Conservation (phyloP, 2,113 vertebrate species). For the Regulus satrapa region DNA sequence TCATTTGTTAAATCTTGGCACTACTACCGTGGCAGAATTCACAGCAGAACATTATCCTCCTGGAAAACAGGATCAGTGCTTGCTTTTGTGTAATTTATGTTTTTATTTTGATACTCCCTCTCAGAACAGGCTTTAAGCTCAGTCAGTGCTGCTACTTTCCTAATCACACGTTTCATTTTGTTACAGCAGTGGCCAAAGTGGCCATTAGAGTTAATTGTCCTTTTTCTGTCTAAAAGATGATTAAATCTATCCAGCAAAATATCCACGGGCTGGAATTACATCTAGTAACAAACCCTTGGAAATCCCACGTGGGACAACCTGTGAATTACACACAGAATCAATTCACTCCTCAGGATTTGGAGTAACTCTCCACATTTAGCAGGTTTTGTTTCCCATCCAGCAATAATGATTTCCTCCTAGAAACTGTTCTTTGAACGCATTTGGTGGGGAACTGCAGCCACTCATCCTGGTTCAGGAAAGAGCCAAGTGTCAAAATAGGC, state of each 20-base stretch:
- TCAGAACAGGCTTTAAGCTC: background rate
- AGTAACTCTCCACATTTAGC: background rate
- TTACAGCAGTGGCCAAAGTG: background rate
- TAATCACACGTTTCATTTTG: background rate
- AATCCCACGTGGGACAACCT: background rate
- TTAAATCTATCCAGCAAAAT: background rate
- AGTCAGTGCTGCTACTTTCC: background rate
- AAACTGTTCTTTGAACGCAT: background rate
- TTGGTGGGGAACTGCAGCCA: background rate
- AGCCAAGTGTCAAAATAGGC: background rate
- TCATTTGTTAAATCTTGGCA: background rate
- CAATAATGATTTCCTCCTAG: background rate
- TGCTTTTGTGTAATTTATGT: background rate
- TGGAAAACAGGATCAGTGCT: background rate
- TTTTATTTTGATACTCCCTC: background rate
- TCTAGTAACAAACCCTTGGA: background rate
- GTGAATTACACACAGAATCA: background rate
- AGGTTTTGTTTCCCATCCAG: background rate
- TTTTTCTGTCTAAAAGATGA: background rate
- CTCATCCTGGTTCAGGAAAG: fast-evolving
- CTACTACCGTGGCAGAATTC: background rate
- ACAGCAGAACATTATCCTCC: background rate
- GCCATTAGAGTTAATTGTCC: background rate
- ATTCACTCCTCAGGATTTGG: background rate
- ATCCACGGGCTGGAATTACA: background rate